A percentile compares a stretch with the other conserved stretches of the same genome.
These are phyloP conservation scores for Andricus grossulariae DNA, from an alignment of 1,140 invertebrate genomes.

Conservation along the genomic window DNA sequence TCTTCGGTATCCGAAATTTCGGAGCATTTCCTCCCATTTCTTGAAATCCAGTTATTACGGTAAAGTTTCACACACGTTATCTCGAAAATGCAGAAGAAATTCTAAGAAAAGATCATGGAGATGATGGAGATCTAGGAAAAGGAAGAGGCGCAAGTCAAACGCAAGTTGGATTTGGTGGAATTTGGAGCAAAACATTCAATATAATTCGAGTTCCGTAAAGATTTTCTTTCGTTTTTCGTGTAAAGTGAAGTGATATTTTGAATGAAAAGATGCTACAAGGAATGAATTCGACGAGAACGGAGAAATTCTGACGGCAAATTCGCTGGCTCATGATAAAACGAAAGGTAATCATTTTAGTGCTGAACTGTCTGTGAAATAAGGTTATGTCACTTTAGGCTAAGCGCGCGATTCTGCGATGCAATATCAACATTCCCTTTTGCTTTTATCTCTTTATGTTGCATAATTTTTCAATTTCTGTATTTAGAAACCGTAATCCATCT, in stretches of 20 bases:
- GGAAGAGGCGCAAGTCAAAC: too few relatives aligned
- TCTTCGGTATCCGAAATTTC: too few relatives aligned
- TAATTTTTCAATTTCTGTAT: neutral
- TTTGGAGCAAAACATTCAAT: too few relatives aligned
- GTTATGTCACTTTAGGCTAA: neutral
- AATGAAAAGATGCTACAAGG: neutral
- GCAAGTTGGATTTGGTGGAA: too few relatives aligned
- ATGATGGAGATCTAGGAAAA: too few relatives aligned
- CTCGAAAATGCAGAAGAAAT: neutral
- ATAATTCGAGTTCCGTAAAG: neutral
- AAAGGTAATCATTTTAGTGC: neutral
- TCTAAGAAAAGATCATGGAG: too few relatives aligned
- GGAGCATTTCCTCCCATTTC: too few relatives aligned
- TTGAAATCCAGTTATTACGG: too few relatives aligned
- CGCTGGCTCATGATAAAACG: neutral
- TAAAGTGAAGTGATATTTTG: neutral
- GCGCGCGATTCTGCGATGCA: too few relatives aligned
- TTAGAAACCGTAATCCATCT: neutral
- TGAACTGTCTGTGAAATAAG: neutral
- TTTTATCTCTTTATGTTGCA: neutral
- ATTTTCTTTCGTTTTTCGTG: neutral
- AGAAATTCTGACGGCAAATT: slow-evolving; percentile 6
- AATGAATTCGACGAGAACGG: neutral
- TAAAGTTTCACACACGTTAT: too few relatives aligned
- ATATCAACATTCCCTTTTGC: too few relatives aligned